Base-by-base conservation (phyloP, 2,797 vertebrate genomes). In the Parambassis ranga region DNA sequence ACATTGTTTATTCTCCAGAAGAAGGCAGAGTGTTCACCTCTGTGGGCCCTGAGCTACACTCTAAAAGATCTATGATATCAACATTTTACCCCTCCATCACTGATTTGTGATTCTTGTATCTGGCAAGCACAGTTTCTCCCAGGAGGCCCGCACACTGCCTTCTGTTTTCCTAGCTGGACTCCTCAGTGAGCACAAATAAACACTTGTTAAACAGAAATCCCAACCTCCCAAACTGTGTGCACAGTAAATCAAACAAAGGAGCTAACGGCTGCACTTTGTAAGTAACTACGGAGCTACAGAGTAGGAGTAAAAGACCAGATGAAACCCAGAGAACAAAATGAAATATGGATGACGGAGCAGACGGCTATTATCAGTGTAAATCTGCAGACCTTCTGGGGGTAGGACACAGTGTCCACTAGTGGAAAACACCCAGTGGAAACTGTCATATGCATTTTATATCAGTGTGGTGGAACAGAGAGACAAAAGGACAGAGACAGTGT, bases 141-240 rank as follows among this genome's bases (percentile, higher is more conserved):
- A 47, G 55, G 77, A 62, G 79, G 55, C 47, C 32, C 4, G 4
- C 1, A 1, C 43, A 14, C 49, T 20, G 65, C 58, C 44, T 67
- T 69, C 58, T 76, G 70, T 75, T 81, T 81, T 67, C 38, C 28
- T 43, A 42, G 38, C 70, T 61, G 51, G 58, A 66, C 58, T 80
- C 73, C 56, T 66, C 31, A 0, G 63, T 48, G 69, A 76, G 75
- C 63, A 79, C 62, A 82, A 70, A 84, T 65, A 78, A 86, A 82
- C 69, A 78, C 56, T 79, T 84, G 82, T 85, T 81, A 70, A 83
- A 80, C 70, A 66, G 35, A 77, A 81, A 81, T 73, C 69, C 51
- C 71, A 73, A 22, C 44, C 23, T 65, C 50, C 43, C 49, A 20
- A 15, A 51, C 50, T 42, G 50, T 66, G 68, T 48, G 71, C 49